Evolutionary conservation across 2,888 invertebrate species (phyloP).

Genomic region (Piscicola geometra): DNA sequence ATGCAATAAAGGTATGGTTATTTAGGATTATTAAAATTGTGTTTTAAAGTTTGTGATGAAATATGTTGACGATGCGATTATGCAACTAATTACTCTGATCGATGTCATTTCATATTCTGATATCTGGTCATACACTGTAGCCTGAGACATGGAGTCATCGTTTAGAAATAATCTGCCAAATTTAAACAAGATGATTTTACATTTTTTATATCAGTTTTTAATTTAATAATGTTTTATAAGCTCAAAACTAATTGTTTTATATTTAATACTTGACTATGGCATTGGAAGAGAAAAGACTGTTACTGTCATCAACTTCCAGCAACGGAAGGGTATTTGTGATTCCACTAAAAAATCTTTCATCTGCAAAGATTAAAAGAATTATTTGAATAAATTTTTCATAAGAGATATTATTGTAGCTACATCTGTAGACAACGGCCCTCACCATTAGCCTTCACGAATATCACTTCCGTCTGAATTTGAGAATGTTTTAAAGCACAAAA

Average conservation of each 20-base stretch:
- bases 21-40: not conserved
- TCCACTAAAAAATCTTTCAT: not conserved
- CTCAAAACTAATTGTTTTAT: no score
- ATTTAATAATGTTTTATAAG: no score
- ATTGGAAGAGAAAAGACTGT: conserved; percentile 14
- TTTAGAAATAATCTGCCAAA: not conserved
- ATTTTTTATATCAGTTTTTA: not conserved
- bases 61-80: no score
- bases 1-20: not conserved
- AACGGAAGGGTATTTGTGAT: not conserved
- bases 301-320: conserved; percentile 6
- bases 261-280: conserved; percentile 6
- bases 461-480: not conserved
- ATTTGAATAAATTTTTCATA: no score
- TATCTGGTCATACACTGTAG: conserved; percentile 8
- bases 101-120: conserved; percentile 11
- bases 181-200: not conserved
- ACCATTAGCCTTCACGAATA: not conserved
- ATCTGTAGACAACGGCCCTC: not conserved
- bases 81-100: conserved; percentile 4
- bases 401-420: not conserved
- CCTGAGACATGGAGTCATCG: not conserved
- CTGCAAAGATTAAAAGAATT: not conserved
- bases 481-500: conserved; percentile 5
- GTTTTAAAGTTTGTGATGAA: no score